Evolutionary conservation across 2,888 invertebrate species (phyloP), one percentile per base, ranked within the genome.

Genomic region (Drosophila robusta): DNA sequence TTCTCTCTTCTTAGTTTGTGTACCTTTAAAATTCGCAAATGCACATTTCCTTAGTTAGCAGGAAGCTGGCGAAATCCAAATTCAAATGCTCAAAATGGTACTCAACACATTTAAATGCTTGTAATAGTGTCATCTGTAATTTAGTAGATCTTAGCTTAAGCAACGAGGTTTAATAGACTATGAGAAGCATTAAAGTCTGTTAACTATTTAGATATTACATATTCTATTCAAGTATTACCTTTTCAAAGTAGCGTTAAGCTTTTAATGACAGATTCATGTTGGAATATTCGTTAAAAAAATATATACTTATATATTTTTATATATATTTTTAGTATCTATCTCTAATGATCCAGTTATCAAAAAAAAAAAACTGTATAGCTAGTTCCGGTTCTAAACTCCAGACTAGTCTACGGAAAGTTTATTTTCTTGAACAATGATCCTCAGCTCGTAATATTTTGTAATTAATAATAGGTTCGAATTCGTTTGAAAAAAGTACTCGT

Each of bases 1-100:
- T 60, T 74, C 63, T 42, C 50, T 29, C 57, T 66, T 62, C 58
- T 22, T 58, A 18, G 36, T 47, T 41, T 52, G 44, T 44, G 29
- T 18, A 18, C 6, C 32, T 18, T 16, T 8, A 9, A 56, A 70
- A 56, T 63, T 62, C 44, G 39, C 75, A 58, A 70, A 70, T 60
- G 74, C 73, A 42, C 32, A 73, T 75, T 75, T 75, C 75, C 75
- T 74, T 75, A 58, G 78, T 78, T 45, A 75, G 78, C 57, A 38
- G 47, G n/a, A 63, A 67, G 61, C 68, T 67, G 62, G 52, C 57
- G 42, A 67, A 51, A 52, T 38, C 41, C 38, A 38, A 61, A 51
- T 44, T 32, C 51, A 52, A 62, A 54, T 57, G 61, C 45, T 76
- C 38, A 24, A 71, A 76, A 65, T 56, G 41, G 44, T 16, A 50